Conservation (phyloP, 2,888 invertebrate species). For the Polymixis flavicincta region DNA sequence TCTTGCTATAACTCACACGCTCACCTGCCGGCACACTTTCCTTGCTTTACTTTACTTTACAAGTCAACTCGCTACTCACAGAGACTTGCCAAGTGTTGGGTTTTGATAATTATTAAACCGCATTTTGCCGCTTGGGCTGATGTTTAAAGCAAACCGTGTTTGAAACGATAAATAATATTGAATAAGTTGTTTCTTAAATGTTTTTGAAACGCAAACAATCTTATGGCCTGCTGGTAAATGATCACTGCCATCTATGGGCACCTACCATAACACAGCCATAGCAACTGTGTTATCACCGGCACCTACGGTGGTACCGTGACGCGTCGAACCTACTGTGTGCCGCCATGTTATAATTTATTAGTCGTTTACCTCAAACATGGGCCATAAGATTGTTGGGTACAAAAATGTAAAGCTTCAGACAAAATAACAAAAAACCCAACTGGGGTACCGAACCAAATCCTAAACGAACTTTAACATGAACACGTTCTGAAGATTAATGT, state of each 20-base stretch:
- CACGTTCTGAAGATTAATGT: conserved; percentile 20
- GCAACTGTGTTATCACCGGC: too few relatives aligned
- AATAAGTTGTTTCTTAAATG: too few relatives aligned
- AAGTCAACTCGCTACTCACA: conserved; percentile 40
- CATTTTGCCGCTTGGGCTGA: not conserved
- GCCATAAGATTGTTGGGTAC: not conserved
- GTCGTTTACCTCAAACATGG: not conserved
- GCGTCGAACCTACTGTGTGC: not conserved
- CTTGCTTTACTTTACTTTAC: conserved; percentile 37
- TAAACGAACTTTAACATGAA: conserved; percentile 3
- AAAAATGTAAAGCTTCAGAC: not conserved
- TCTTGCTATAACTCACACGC: conserved; percentile 36
- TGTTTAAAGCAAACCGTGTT: not conserved
- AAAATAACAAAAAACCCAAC: not conserved
- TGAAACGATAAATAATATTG: not conserved
- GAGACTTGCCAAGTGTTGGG: conserved; percentile 3
- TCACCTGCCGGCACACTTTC: conserved; percentile 38
- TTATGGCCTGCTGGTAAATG: too few relatives aligned
- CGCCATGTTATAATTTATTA: not conserved
- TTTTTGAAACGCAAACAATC: not conserved
- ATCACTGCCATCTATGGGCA: too few relatives aligned
- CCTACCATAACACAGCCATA: not conserved
- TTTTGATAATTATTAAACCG: conserved; percentile 22
- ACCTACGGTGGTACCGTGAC: not conserved
- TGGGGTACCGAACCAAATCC: conserved; percentile 23